phyloP scores from a whole-genome alignment of 1,140 invertebrate species.

The Piezodorus guildinii region DNA sequence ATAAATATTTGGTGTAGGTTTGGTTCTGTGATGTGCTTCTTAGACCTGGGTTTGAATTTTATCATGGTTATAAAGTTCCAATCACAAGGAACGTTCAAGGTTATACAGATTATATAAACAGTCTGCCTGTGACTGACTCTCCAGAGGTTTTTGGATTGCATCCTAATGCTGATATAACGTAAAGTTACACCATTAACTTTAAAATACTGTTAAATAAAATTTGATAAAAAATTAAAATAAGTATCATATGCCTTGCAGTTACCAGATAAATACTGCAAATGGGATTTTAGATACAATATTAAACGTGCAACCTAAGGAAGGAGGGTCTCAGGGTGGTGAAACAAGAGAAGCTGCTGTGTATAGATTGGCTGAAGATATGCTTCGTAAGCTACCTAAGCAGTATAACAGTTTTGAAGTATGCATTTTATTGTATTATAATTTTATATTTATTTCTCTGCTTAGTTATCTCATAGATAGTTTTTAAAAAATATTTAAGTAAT shows the following conservation, averaged over 20 bases:
- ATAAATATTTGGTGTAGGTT: conserved; percentile 32
- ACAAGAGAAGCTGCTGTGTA: conserved; percentile 82
- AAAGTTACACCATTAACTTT: conserved; percentile 27
- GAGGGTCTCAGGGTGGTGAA: conserved; percentile 71
- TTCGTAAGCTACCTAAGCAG: conserved; percentile 78
- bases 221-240: background rate
- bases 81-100: conserved; percentile 58
- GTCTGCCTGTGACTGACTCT: conserved; percentile 71
- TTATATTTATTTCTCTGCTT: too few species aligned
- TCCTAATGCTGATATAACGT: conserved; percentile 91
- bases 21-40: conserved; percentile 84
- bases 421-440: too few species aligned
- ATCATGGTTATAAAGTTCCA: conserved; percentile 77
- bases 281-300: conserved; percentile 87
- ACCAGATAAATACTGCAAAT: conserved; percentile 90
- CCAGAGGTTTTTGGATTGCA: conserved; percentile 96
- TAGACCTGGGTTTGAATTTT: conserved; percentile 74
- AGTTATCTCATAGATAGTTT: too few species aligned
- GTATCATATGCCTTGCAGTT: conserved; percentile 33
- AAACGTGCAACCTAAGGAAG: conserved; percentile 91
- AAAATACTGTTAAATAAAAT: background rate
- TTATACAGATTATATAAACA: conserved; percentile 78
- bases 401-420: conserved; percentile 82
- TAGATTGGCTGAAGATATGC: conserved; percentile 82
- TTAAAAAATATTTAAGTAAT: too few species aligned